Evolutionary conservation across 2,888 invertebrate genomes (phyloP), one percentile per base, ranked within the genome.

Genomic region (Slavum lentiscoides): DNA sequence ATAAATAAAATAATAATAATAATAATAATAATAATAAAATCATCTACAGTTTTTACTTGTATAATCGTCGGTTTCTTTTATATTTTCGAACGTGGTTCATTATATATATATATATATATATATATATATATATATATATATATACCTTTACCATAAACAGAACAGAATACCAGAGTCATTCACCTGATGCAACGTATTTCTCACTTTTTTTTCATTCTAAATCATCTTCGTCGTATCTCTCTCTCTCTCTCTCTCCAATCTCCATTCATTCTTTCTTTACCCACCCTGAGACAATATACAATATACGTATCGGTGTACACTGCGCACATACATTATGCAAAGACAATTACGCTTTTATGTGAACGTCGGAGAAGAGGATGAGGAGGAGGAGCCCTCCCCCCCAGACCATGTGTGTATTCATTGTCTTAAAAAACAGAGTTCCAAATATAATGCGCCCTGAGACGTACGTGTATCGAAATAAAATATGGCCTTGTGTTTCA

Each of bases 301-400:
- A 72, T 64, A 70, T 39, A 43, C 30, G 30, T 30, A 70, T 64
- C 43, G 49, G 53, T 55, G 62, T 77, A 80, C 23, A n/a, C 19
- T 15, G 43, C 19, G 61, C n/a, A 76, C 67, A 73, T 17, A 62
- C 30, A 80, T 64, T 70, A 70, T 80, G 62, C 53, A 61, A 70
- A 80, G 70, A 70, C 70, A 80, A 80, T 80, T 70, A 69, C 70
- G 61, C 67, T 67, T 75, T 75, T 75, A 64, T 77, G 61, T 61
- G 49, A 37, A 59, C 59, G 59, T 43, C 19, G 49, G 21, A 19
- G 62, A 77, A 69, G 49, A 80, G 62, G 64, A 64, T 53, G 19
- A 77, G 62, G 55, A 64, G 61, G 23, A 77, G 21, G n/a, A n/a
- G n/a, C n/a, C n/a, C n/a, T n/a, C n/a, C n/a, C n/a, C 59, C 11